A percentile compares a stretch with the other conserved stretches of the same genome.
Evolutionary conservation across 2,113 vertebrate genomes (phyloP).

Genomic region (Phyllostomus hastatus): DNA sequence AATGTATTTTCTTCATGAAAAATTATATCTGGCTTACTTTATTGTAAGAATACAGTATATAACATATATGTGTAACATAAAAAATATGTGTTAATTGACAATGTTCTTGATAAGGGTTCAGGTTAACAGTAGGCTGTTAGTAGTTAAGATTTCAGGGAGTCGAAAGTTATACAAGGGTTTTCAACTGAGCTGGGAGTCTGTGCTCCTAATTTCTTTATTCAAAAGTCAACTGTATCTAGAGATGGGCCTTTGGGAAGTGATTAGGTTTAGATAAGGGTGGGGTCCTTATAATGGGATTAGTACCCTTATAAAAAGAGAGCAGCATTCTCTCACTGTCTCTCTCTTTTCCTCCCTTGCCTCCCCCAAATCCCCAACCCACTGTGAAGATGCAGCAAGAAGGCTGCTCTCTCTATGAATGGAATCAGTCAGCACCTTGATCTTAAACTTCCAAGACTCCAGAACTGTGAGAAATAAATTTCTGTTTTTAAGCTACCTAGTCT

Average conservation of each 20-base stretch:
- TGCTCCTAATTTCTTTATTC: not conserved
- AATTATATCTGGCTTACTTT: not conserved
- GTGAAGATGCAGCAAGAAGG: not conserved
- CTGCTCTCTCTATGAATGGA: not conserved
- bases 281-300: not conserved
- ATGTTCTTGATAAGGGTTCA: not conserved
- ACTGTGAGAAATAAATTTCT: not conserved
- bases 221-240: not conserved
- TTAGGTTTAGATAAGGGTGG: not conserved
- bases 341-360: not conserved
- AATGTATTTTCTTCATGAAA: not conserved
- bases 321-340: not conserved
- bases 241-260: not conserved
- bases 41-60: not conserved
- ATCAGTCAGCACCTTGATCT: not conserved
- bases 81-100: not conserved
- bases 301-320: not conserved
- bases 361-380: too few species aligned
- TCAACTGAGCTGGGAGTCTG: not conserved
- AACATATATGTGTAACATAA: not conserved
- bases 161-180: not conserved
- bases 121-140: not conserved
- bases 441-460: not conserved
- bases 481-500: not conserved
- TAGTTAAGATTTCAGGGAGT: not conserved